A percentile compares a stretch with the other conserved stretches of the same genome.
Evolutionary conservation across 2,888 invertebrate genomes (phyloP).

Genomic region (Theristus sp.): DNA sequence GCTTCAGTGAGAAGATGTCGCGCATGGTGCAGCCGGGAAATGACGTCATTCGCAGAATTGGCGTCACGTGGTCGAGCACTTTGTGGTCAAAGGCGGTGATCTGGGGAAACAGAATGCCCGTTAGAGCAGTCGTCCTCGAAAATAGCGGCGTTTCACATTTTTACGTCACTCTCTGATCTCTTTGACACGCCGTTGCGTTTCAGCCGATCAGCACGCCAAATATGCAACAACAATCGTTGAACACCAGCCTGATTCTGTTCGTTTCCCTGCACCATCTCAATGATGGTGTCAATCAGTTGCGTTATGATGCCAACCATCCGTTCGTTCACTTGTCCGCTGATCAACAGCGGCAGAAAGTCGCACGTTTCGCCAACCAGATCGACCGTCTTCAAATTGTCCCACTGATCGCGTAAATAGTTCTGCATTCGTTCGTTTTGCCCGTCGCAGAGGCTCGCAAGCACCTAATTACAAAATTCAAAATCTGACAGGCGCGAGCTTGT

Average conservation of each 20-base stretch:
- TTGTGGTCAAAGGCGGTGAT: not conserved
- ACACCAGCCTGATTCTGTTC: conserved; percentile 1
- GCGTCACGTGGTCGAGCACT: conserved; percentile 28
- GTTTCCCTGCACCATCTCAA: conserved; percentile 4
- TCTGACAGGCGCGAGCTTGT: too few species aligned
- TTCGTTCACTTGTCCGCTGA: not conserved
- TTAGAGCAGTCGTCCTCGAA: too few species aligned
- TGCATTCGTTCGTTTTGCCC: conserved; percentile 1
- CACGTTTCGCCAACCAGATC: not conserved
- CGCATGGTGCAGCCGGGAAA: conserved; percentile 23
- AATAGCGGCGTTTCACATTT: too few species aligned
- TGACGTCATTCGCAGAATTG: conserved; percentile 24
- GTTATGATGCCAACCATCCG: not conserved
- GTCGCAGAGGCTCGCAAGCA: conserved; percentile 2
- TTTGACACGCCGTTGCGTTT: too few species aligned
- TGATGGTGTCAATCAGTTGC: conserved; percentile 1
- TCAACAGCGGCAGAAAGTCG: not conserved
- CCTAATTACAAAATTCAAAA: too few species aligned
- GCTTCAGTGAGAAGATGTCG: conserved; percentile 24
- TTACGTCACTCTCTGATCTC: too few species aligned
- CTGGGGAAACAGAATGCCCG: too few species aligned
- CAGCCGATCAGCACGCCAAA: too few species aligned
- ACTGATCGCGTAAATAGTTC: conserved; percentile 4
- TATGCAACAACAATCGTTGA: too few species aligned
- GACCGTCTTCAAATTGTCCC: conserved; percentile 1